phyloP scores from a whole-genome alignment of 2,113 vertebrate species.

The Stegastes partitus region DNA sequence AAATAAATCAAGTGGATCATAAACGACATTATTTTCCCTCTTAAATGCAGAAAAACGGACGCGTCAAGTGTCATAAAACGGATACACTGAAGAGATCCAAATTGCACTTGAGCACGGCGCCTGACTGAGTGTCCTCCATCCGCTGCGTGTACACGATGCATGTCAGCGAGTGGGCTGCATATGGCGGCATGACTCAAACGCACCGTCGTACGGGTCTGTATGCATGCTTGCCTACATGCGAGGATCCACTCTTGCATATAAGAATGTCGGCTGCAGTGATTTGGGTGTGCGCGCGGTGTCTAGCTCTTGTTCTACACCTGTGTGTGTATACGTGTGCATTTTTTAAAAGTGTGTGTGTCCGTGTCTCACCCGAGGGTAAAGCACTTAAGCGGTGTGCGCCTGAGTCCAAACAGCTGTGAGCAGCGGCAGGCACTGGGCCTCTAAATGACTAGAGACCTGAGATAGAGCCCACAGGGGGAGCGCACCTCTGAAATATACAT shows the following conservation, averaged over 20 bases:
- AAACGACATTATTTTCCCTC: neutral
- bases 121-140: neutral
- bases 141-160: conserved; percentile 28
- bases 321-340: conserved; percentile 30
- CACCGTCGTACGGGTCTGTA: conserved; percentile 36
- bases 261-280: conserved; percentile 70
- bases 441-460: conserved; percentile 79
- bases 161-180: conserved; percentile 33
- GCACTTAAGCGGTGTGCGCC: conserved; percentile 85
- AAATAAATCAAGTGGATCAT: neutral
- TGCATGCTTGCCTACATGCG: conserved; percentile 63
- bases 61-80: neutral
- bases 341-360: conserved; percentile 52
- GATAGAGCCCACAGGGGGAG: conserved; percentile 69
- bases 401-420: conserved; percentile 87
- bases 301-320: conserved; percentile 59
- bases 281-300: conserved; percentile 36
- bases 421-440: conserved; percentile 67
- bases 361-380: conserved; percentile 83
- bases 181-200: conserved; percentile 38
- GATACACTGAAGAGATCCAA: neutral
- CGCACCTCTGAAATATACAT: conserved; percentile 83
- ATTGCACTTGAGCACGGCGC: neutral
- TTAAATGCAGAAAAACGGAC: neutral
- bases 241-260: conserved; percentile 56